Evolutionary conservation across 2,888 invertebrate species (phyloP).

Genomic region (Nomada goodeniana): DNA sequence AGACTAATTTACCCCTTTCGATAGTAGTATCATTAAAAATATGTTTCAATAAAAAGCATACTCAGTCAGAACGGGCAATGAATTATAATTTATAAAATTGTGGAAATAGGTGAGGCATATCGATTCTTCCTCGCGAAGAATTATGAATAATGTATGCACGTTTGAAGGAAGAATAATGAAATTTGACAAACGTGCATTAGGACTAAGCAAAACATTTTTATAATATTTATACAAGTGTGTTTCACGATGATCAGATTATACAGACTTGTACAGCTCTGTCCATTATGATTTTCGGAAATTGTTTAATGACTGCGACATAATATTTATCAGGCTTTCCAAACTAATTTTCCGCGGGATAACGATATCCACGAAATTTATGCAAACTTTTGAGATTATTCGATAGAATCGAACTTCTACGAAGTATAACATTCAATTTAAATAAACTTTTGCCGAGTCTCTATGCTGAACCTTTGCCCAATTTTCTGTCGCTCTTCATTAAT

Average conservation of each 20-base stretch:
- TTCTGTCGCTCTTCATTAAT: too few species aligned
- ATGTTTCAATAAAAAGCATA: conserved; percentile 33
- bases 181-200: not conserved
- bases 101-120: conserved; percentile 1
- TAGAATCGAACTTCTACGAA: too few species aligned
- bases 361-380: too few species aligned
- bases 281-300: not conserved
- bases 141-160: conserved; percentile 10
- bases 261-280: not conserved
- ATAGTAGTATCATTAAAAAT: conserved; percentile 24
- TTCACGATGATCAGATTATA: conserved; percentile 23
- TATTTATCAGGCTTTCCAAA: not conserved
- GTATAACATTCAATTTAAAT: too few species aligned
- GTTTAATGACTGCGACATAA: not conserved
- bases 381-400: too few species aligned
- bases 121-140: conserved; percentile 12
- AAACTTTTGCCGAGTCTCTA: too few species aligned
- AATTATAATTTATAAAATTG: conserved; percentile 27
- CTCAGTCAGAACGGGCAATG: conserved; percentile 14
- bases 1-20: conserved; percentile 5
- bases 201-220: conserved; percentile 11
- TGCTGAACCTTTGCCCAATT: too few species aligned
- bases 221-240: not conserved
- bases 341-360: too few species aligned
- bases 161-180: conserved; percentile 17